phyloP scores from a whole-genome alignment of 2,113 vertebrate species.

The Proteles cristata region DNA sequence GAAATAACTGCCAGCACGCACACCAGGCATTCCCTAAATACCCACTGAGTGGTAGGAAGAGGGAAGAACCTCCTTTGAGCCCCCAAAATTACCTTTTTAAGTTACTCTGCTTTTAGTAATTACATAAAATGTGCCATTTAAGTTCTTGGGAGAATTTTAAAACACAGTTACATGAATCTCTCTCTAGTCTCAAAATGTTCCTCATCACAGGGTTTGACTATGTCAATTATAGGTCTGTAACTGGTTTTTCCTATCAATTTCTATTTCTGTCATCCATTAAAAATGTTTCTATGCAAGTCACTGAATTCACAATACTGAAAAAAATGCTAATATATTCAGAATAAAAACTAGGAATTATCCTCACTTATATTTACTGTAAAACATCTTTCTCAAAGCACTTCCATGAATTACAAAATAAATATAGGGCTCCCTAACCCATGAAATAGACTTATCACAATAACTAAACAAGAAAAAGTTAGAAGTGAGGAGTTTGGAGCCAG shows the following conservation, averaged over 20 bases:
- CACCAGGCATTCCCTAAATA: not conserved
- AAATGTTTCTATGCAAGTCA: conserved; percentile 7
- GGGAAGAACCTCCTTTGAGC: not conserved
- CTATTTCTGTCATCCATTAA: not conserved
- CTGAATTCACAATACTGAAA: conserved; percentile 45
- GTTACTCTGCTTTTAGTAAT: conserved; percentile 18
- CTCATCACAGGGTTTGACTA: not conserved
- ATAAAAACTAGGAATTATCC: not conserved
- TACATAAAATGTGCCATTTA: not conserved
- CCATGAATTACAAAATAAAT: conserved; percentile 24
- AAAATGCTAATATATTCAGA: not conserved
- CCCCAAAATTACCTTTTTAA: not conserved
- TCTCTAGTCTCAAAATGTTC: not conserved
- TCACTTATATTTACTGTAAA: conserved; percentile 44
- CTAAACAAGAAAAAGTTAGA: not conserved
- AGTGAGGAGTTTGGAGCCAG: not conserved
- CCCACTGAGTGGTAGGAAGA: not conserved
- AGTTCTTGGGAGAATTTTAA: conserved; percentile 23
- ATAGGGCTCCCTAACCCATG: not conserved
- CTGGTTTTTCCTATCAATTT: not conserved
- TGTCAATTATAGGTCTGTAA: not conserved
- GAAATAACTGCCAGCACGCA: not conserved
- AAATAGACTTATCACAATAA: not conserved
- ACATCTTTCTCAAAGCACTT: not conserved
- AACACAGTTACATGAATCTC: not conserved